Evolutionary conservation across 2,888 invertebrate genomes (phyloP), one percentile per base, ranked within the genome.

Genomic region (Cryptocephalus primarius): DNA sequence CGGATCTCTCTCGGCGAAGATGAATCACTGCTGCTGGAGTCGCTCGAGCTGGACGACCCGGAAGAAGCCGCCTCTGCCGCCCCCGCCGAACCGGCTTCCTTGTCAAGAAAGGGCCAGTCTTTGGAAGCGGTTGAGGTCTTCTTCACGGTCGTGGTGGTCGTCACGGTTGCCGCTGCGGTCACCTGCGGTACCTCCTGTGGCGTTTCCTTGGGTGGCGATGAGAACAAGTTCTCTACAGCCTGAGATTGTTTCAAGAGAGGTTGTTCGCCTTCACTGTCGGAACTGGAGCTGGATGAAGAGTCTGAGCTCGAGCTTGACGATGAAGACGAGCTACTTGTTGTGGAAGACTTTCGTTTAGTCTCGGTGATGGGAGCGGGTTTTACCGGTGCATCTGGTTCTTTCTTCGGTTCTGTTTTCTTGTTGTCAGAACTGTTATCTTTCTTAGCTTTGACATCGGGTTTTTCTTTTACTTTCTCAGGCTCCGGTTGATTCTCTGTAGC

Each of bases 51-150:
- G 60, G 80, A 75, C 65, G 78, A 78, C 72, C 78, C 78, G 59
- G 71, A 70, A 64, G 79, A 76, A 68, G 79, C 78, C 22, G 22
- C 22, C 22, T 22, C 22, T 22, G 22, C 22, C 22, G 22, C 22
- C 22, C 22, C 22, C 72, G 77, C 72, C 63, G 80, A 78, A 74
- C 77, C 80, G 75, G 80, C 76, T 75, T 76, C 82, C 82, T 80
- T 83, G 81, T 81, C 81, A 77, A 82, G 82, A 83, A 83, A 83
- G 82, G 83, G 81, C 81, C 80, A 79, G 75, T 82, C 82, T 73
- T 79, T 76, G 65, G 64, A 75, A 55, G 58, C 64, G 56, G 63
- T 64, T 22, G 22, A 22, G 56, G 63, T 62, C 59, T 68, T 68
- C 67, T 67, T 69, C 60, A 60, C 56, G 58, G 59, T 53, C 22